Evolutionary conservation across 2,797 vertebrate species (phyloP).

Genomic region (Catamblyrhynchus diadema): DNA sequence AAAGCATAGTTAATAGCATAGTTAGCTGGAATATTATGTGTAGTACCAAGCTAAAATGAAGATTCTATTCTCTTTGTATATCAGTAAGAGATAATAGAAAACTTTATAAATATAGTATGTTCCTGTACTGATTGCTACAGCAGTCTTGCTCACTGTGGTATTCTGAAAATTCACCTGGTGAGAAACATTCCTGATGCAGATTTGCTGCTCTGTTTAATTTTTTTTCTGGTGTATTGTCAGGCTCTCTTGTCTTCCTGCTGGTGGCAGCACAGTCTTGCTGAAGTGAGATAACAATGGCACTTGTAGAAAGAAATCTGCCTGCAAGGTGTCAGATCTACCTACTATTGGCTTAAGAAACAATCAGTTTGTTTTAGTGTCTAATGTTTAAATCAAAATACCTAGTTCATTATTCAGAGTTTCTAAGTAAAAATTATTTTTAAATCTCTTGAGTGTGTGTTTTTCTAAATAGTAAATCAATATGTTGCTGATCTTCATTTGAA

Average conservation of each 20-base stretch:
- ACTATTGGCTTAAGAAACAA: not conserved
- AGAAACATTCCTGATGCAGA: not conserved
- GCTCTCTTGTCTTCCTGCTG: slow-evolving; percentile 52
- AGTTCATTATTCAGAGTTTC: not conserved
- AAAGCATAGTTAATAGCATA: not conserved
- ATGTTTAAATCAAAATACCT: not conserved
- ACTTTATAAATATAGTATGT: slow-evolving; percentile 24
- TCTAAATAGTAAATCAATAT: not conserved
- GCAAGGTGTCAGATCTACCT: not conserved
- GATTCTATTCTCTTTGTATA: not conserved
- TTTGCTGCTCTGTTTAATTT: not conserved
- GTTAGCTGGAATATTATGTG: slow-evolving; percentile 3
- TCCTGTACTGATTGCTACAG: not conserved
- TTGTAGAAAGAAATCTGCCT: not conserved
- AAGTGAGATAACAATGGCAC: not conserved
- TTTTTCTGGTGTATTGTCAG: not conserved
- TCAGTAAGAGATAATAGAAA: not conserved
- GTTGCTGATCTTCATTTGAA: not conserved
- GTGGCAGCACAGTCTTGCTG: slow-evolving; percentile 61
- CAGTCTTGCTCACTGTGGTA: not conserved
- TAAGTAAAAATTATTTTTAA: not conserved
- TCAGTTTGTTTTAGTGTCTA: not conserved
- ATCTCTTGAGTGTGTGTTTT: not conserved
- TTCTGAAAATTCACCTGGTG: not conserved
- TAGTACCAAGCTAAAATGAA: slow-evolving; percentile 12